A percentile compares a stretch with the other conserved stretches of the same genome.
These are phyloP conservation scores for Tribolium castaneum DNA, from an alignment of 1,140 invertebrate species.

Conservation along the genomic window DNA sequence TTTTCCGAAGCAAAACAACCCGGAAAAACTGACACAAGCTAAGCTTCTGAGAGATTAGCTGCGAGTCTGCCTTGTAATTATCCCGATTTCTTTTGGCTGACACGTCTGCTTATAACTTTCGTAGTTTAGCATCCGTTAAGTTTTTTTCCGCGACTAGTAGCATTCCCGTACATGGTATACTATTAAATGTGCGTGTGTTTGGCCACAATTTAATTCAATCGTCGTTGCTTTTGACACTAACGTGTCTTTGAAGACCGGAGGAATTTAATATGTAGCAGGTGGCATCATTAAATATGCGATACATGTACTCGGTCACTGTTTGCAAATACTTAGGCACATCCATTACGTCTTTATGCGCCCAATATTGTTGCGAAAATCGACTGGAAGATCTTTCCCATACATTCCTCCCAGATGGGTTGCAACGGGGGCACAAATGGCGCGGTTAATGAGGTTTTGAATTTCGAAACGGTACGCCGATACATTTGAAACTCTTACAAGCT, in stretches of 20 bases:
- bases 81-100: not conserved
- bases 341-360: constrained; percentile 38
- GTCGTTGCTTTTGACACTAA: constrained; percentile 26
- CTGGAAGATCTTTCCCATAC: not conserved
- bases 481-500: not conserved
- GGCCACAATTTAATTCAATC: constrained; percentile 38
- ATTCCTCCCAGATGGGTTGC: not conserved
- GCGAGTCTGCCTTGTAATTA: not conserved
- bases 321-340: constrained; percentile 44
- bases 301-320: constrained; percentile 39
- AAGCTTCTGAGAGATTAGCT: too few species aligned
- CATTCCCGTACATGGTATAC: constrained; percentile 20
- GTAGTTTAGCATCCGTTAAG: not conserved
- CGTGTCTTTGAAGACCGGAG: constrained; percentile 23
- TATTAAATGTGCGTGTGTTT: constrained; percentile 21
- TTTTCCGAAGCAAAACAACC: not conserved
- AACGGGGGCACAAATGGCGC: not conserved
- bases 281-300: constrained; percentile 41
- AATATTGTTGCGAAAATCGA: constrained; percentile 22
- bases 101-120: not conserved
- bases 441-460: not conserved
- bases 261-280: constrained; percentile 44
- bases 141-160: not conserved
- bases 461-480: not conserved
- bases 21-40: too few species aligned